Conservation (phyloP, 2,113 vertebrate species). For the Trichomycterus rosablanca region DNA sequence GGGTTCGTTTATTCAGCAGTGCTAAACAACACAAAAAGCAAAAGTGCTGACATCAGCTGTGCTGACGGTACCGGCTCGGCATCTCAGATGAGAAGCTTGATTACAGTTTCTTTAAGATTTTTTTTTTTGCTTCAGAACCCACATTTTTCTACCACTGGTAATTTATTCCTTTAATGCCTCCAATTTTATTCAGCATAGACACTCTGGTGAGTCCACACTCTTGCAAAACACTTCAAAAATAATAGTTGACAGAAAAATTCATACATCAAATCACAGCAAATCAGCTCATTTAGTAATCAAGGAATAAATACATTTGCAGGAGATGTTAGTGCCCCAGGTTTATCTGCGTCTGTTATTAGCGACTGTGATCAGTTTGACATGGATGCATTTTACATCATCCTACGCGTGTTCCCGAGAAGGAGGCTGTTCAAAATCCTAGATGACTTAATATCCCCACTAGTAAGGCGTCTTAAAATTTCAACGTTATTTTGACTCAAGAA, state of each 20-base stretch:
- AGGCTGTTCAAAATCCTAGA: too few relatives aligned
- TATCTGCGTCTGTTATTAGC: too few relatives aligned
- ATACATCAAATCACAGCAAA: slow-evolving; percentile 18
- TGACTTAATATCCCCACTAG: too few relatives aligned
- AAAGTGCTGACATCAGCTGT: slow-evolving; percentile 27
- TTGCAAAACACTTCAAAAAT: slow-evolving; percentile 26
- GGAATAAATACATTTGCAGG: slow-evolving; percentile 12
- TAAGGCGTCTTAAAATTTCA: too few relatives aligned
- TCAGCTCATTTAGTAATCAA: not conserved
- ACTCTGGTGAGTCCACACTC: slow-evolving; percentile 9
- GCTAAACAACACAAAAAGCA: slow-evolving; percentile 24
- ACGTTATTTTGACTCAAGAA: too few relatives aligned
- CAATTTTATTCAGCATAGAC: slow-evolving; percentile 26
- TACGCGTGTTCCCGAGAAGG: too few relatives aligned
- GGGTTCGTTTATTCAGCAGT: slow-evolving; percentile 13
- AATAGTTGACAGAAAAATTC: slow-evolving; percentile 14
- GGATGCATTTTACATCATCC: too few relatives aligned
- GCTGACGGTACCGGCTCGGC: slow-evolving; percentile 17
- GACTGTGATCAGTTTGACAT: too few relatives aligned
- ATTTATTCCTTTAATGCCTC: slow-evolving; percentile 19
- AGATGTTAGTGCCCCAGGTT: too few relatives aligned
- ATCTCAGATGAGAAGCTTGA: slow-evolving; percentile 18
- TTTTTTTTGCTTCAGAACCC: slow-evolving; percentile 14
- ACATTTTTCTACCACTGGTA: slow-evolving; percentile 29
- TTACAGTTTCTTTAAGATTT: slow-evolving; percentile 28